Base-by-base conservation (phyloP, 2,113 vertebrate genomes). In the Apeltes quadracus region DNA sequence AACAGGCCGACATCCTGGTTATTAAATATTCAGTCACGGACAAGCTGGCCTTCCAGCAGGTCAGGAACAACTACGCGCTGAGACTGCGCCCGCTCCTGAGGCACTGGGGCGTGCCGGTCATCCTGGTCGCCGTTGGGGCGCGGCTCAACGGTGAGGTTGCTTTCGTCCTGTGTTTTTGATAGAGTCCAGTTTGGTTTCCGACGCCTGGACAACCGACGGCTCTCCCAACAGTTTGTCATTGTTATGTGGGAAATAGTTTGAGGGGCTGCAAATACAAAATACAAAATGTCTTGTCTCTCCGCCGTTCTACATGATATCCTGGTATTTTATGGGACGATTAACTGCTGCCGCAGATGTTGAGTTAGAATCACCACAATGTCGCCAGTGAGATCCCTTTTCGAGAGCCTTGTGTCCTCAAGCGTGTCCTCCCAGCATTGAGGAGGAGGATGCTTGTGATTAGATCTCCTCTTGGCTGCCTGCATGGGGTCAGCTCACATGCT, bases 21-120 rank as follows among this genome's bases (percentile, higher is more conserved):
- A 95, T 98, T 82, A 99, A 98, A 88, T 99, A 98, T 80, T 95
- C 95, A 0, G 95, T 98, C 75, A 97, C 96, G 5, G 96, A 98
- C 92, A 98, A 96, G 90, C 82, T 94, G 88, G 95, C 95, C 11
- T 99, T 98, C 90, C 95, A 98, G 78, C 96, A 97, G 85, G 89
- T 99, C 64, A 95, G 95, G 78, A 95, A 98, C 11, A 94, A 90
- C 81, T 98, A 97, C 53, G 92, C 94, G 38, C 96, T 96, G 0
- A 92, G 96, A 89, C 95, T 99, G 59, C 96, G 97, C 80, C 96
- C 96, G n/a, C 93, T 96, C 50, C 86, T 97, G 70, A 94, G 91
- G 57, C 94, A 94, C 82, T 93, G 92, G 88, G 95, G 96, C 1
- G 87, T 96, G 72, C 96, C 97, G 13, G 95, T 98, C 50, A 97